Percentiles rank a stretch among this genome's conserved stretches.
Evolutionary conservation across 64 coral and sea anemone species (phyloP).

Genomic region (Montipora sp.): DNA sequence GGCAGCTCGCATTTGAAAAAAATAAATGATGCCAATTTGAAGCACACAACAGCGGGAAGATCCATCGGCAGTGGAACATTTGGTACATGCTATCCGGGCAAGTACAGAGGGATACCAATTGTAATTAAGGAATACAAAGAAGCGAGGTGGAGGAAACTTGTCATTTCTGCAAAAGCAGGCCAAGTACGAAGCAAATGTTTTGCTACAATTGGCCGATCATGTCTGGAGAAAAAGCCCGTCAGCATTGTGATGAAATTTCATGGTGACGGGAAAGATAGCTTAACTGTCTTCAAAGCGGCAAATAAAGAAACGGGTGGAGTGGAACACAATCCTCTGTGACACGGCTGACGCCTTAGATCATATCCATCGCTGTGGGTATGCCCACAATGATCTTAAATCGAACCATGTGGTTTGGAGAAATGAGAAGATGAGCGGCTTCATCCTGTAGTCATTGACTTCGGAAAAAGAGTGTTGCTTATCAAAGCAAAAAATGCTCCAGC

Average conservation of each 20-base stretch:
- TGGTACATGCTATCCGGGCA: conserved; percentile 19
- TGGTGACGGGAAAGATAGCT: not conserved
- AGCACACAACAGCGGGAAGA: not conserved
- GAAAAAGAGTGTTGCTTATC: no score
- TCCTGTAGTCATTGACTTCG: no score
- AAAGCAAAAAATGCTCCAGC: no score
- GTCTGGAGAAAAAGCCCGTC: conserved; percentile 23
- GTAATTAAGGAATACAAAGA: conserved; percentile 39
- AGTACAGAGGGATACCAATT: not conserved
- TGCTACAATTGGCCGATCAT: conserved; percentile 15
- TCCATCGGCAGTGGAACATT: conserved; percentile 54
- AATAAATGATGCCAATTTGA: not conserved
- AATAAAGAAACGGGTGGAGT: not conserved
- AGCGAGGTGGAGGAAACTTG: not conserved
- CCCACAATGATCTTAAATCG: conserved; percentile 29
- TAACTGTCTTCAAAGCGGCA: conserved; percentile 54
- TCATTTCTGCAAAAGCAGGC: not conserved
- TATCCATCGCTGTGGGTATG: conserved; percentile 14
- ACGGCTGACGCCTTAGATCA: conserved; percentile 12
- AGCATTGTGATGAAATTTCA: conserved; percentile 39
- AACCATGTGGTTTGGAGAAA: not conserved
- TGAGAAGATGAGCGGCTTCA: no score
- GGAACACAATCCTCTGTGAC: conserved; percentile 9
- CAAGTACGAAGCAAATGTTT: not conserved
- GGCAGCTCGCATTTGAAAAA: not conserved